phyloP scores from a whole-genome alignment of 1,140 invertebrate species.

The Bombyx mandarina region DNA sequence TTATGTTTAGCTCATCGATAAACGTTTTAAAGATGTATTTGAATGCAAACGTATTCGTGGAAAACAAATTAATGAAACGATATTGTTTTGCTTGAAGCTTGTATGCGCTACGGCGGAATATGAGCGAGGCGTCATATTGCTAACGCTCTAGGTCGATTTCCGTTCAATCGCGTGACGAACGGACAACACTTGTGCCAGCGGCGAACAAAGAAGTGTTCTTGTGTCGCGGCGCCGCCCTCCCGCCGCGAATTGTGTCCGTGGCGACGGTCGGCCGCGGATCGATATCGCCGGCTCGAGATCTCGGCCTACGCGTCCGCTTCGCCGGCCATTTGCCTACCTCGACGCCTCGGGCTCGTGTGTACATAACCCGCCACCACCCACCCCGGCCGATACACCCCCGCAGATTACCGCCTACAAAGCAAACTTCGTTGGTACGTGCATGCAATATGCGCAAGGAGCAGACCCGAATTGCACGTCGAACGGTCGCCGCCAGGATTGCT shows the following conservation, averaged over 20 bases:
- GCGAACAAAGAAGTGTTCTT: constrained; percentile 65
- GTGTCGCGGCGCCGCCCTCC: constrained; percentile 49
- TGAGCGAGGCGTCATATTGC: constrained; percentile 10
- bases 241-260: constrained; percentile 39
- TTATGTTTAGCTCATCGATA: no score
- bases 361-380: constrained; percentile 61
- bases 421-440: constrained; percentile 70
- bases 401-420: constrained; percentile 70
- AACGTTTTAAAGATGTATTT: no score
- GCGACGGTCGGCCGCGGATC: constrained; percentile 57
- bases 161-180: constrained; percentile 17
- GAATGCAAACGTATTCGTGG: no score
- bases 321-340: constrained; percentile 68
- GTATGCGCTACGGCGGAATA: no score
- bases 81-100: no score
- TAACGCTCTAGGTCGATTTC: constrained; percentile 17
- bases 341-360: constrained; percentile 65
- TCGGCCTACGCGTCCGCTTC: constrained; percentile 57
- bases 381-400: constrained; percentile 57
- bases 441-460: constrained; percentile 68
- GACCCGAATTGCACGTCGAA: constrained; percentile 52
- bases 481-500: constrained; percentile 44
- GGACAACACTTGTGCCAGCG: constrained; percentile 3
- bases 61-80: no score
- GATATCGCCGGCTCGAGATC: constrained; percentile 58